phyloP scores from a whole-genome alignment of 2,888 invertebrate species.

The Malacosoma neustria region DNA sequence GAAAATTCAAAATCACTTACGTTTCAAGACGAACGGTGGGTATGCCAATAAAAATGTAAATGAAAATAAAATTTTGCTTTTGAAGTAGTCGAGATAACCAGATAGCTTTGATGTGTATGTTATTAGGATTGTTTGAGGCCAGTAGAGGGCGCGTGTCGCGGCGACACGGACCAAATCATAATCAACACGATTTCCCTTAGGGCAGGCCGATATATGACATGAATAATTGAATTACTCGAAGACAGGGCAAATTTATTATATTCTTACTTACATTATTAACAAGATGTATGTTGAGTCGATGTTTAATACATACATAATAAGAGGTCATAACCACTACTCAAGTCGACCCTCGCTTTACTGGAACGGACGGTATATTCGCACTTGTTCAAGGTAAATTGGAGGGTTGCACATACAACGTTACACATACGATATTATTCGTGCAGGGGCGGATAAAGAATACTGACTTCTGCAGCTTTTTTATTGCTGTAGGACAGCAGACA shows the following conservation, averaged over 20 bases:
- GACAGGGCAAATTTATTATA: constrained; percentile 11
- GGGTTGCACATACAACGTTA: too few species aligned
- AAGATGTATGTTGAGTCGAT: too few species aligned
- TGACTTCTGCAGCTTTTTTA: too few species aligned
- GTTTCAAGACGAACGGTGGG: constrained; percentile 64
- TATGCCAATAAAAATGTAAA: constrained; percentile 73
- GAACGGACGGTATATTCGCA: too few species aligned
- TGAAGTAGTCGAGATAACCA: constrained; percentile 47
- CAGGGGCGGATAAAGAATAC: too few species aligned
- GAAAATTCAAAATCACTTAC: constrained; percentile 75
- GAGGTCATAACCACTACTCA: too few species aligned
- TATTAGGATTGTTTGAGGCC: constrained; percentile 43
- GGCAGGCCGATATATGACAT: constrained; percentile 30
- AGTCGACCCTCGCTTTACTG: too few species aligned
- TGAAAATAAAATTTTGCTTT: constrained; percentile 70
- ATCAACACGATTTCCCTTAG: constrained; percentile 43
- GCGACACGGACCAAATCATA: constrained; percentile 28
- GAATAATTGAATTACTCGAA: constrained; percentile 40
- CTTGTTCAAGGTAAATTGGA: too few species aligned
- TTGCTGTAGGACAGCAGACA: too few species aligned
- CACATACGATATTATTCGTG: too few species aligned
- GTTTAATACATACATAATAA: too few species aligned
- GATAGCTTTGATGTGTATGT: constrained; percentile 55
- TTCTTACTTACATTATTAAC: too few species aligned
- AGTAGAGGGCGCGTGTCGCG: constrained; percentile 18